Evolutionary conservation across 2,888 invertebrate genomes (phyloP), one percentile per base, ranked within the genome.

Genomic region (Phaedon cochleariae): DNA sequence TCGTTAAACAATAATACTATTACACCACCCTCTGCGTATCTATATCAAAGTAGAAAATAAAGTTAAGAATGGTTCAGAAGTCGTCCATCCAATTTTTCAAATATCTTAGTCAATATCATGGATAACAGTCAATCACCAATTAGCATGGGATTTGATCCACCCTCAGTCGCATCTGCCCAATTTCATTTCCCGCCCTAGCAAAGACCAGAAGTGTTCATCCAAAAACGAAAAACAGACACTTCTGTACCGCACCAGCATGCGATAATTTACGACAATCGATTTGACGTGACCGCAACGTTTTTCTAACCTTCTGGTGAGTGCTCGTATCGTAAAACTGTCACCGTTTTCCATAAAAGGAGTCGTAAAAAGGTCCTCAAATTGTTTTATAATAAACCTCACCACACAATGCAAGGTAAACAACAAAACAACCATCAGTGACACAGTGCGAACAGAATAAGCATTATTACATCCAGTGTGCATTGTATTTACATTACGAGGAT

Each of bases 321-420:
- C 41, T 57, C 10, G 6, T 20, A 45, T 37, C 57, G 29, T 57
- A 26, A 57, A 57, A 45, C 57, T 57, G 57, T 57, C 57, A 57
- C 45, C 57, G 37, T 57, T 21, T 46, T 57, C 26, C 45, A 41
- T 57, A 45, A 57, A 45, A 57, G 57, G 17, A 15, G 45, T 26
- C 57, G 46, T 57, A 45, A 57, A 57, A 57, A 45, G 21, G 12
- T n/a, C 21, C 22, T 26, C 45, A 26, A 46, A 57, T 41, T 31
- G 41, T 57, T 57, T 45, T 22, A 57, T 15, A 22, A 57, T 57
- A 57, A 45, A 57, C 37, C 37, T 31, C 54, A 20, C 6, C 2
- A 54, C 29, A 57, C 57, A 57, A 57, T 57, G 57, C 57, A 45
- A 57, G 55, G 55, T 55, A 55, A 55, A 41, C 41, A 55, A 22